phyloP scores from a whole-genome alignment of 2,888 invertebrate genomes.

The Oscheius sp. region DNA sequence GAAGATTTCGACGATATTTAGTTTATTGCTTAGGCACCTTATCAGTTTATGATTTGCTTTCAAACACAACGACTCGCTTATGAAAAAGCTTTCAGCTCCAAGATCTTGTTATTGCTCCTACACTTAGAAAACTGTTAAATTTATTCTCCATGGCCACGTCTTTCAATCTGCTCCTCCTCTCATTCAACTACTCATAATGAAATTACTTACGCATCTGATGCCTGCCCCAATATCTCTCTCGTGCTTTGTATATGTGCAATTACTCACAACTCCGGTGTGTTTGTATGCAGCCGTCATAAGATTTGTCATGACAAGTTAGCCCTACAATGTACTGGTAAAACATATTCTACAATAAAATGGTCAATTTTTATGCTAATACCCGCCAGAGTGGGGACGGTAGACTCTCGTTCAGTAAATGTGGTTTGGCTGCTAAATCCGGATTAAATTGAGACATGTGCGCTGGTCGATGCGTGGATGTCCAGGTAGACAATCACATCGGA shows the following conservation, averaged over 20 bases:
- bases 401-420: constrained; percentile 11
- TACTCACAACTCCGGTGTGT: constrained; percentile 26
- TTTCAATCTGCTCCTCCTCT: constrained; percentile 3
- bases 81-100: constrained; percentile 8
- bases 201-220: constrained; percentile 17
- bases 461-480: constrained; percentile 67
- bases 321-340: constrained; percentile 5
- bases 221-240: constrained; percentile 1
- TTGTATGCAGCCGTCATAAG: constrained; percentile 7
- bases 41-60: constrained; percentile 16
- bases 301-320: constrained; percentile 20
- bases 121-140: background rate
- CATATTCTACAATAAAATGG: background rate
- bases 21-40: constrained; percentile 4
- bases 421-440: constrained; percentile 49
- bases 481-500: constrained; percentile 71
- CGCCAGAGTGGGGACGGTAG: background rate
- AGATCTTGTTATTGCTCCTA: background rate
- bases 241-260: constrained; percentile 36
- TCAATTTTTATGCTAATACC: constrained; percentile 12
- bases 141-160: background rate
- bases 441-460: constrained; percentile 65
- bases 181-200: background rate
- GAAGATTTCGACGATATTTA: constrained; percentile 44
- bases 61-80: constrained; percentile 27